phyloP scores from a whole-genome alignment of 2,888 invertebrate species.

The Ichneumoninae sp. region DNA sequence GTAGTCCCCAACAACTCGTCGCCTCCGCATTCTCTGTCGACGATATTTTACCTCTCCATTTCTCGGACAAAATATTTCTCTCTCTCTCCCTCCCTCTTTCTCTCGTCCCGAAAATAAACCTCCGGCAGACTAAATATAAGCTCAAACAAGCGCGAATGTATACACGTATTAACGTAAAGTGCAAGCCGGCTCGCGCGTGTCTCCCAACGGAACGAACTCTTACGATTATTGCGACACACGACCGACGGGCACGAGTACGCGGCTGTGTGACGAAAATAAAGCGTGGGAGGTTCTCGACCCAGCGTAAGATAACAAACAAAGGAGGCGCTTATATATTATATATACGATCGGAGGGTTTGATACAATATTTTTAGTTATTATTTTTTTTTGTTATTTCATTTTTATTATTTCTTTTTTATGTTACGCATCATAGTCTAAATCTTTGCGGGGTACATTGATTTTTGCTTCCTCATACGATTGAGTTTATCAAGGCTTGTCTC shows the following conservation, averaged over 20 bases:
- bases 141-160: neutral
- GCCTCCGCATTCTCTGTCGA: constrained; percentile 8
- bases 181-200: constrained; percentile 20
- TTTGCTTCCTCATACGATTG: neutral
- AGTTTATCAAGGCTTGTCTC: neutral
- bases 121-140: constrained; percentile 50
- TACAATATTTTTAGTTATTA: neutral
- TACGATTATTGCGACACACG: constrained; percentile 35
- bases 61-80: neutral
- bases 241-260: constrained; percentile 21
- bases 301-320: constrained; percentile 6
- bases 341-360: neutral
- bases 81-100: neutral
- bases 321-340: constrained; percentile 19
- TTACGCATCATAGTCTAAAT: neutral
- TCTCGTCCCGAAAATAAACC: constrained; percentile 46
- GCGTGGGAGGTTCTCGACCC: constrained; percentile 40
- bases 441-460: neutral
- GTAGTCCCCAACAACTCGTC: constrained; percentile 25
- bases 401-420: neutral
- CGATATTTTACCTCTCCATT: constrained; percentile 15
- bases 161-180: constrained; percentile 25
- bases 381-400: neutral
- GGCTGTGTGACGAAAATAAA: constrained; percentile 7
- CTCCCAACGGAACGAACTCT: constrained; percentile 17